Conservation (phyloP, 2,797 vertebrate genomes). For the Esox masquinongy region DNA sequence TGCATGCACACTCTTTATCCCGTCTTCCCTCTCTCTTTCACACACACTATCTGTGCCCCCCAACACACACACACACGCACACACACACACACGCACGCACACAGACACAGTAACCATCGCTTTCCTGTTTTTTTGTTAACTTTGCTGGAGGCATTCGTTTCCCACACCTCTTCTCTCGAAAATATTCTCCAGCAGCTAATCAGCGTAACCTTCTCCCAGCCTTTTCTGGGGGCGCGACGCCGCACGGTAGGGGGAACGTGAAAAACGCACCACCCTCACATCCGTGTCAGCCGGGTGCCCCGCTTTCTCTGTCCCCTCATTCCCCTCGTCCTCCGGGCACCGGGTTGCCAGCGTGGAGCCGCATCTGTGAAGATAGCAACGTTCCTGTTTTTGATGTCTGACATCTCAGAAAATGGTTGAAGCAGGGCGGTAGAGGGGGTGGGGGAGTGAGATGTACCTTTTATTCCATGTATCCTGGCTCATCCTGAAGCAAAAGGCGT, state of each 20-base stretch:
- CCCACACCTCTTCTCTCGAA: constrained; percentile 60
- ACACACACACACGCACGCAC: constrained; percentile 18
- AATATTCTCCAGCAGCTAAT: constrained; percentile 60
- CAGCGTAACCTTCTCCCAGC: constrained; percentile 64
- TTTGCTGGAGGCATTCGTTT: constrained; percentile 58
- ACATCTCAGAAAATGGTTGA: constrained; percentile 55
- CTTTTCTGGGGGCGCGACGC: constrained; percentile 33
- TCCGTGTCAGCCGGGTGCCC: constrained; percentile 47
- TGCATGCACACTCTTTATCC: no score
- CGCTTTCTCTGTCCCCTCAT: constrained; percentile 28
- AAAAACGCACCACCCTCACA: constrained; percentile 57
- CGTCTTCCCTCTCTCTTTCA: not conserved
- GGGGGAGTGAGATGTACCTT: constrained; percentile 50
- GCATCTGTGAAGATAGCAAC: constrained; percentile 64
- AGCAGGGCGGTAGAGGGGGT: constrained; percentile 28
- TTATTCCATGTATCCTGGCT: constrained; percentile 60
- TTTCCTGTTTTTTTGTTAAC: constrained; percentile 48
- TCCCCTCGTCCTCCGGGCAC: constrained; percentile 41
- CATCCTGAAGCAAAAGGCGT: constrained; percentile 41
- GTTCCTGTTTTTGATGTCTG: constrained; percentile 72
- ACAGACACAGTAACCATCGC: constrained; percentile 21
- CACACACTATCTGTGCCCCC: no score
- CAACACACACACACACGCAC: constrained; percentile 28
- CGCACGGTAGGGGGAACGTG: constrained; percentile 39
- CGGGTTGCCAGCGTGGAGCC: constrained; percentile 28